These are phyloP conservation scores for Phthorimaea operculella DNA, from an alignment of 1,140 invertebrate genomes.

Conservation along the genomic window DNA sequence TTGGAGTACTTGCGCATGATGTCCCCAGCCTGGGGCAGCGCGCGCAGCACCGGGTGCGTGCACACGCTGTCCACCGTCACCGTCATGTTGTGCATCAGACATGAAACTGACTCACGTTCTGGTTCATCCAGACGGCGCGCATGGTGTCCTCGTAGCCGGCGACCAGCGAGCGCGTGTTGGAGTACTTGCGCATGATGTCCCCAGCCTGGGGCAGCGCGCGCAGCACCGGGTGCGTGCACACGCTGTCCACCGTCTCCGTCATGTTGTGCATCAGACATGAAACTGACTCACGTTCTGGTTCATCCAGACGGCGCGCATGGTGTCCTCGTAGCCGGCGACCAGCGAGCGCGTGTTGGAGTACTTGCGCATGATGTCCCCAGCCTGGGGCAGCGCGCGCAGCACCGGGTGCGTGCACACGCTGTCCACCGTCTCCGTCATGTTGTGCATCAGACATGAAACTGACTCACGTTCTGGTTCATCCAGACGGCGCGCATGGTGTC, in stretches of 20 bases:
- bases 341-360: conserved; percentile 75
- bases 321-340: conserved; percentile 77
- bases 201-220: conserved; percentile 74
- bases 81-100: conserved; percentile 76
- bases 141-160: conserved; percentile 79
- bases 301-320: conserved; percentile 82
- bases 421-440: conserved; percentile 78
- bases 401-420: conserved; percentile 78
- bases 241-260: conserved; percentile 76
- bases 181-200: conserved; percentile 79
- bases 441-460: conserved; percentile 76
- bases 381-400: conserved; percentile 74
- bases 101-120: conserved; percentile 84
- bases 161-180: conserved; percentile 73
- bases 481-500: conserved; percentile 79
- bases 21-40: conserved; percentile 75
- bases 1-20: conserved; percentile 77
- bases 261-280: conserved; percentile 78
- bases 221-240: conserved; percentile 77
- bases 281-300: conserved; percentile 85
- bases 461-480: conserved; percentile 86
- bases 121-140: conserved; percentile 82
- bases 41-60: conserved; percentile 76
- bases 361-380: conserved; percentile 77
- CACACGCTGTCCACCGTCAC: conserved; percentile 78